Evolutionary conservation across 53 echinoderm and acorn worm genomes (phyloP), one percentile per base, ranked within the genome.

Genomic region (Luidia sarsii): DNA sequence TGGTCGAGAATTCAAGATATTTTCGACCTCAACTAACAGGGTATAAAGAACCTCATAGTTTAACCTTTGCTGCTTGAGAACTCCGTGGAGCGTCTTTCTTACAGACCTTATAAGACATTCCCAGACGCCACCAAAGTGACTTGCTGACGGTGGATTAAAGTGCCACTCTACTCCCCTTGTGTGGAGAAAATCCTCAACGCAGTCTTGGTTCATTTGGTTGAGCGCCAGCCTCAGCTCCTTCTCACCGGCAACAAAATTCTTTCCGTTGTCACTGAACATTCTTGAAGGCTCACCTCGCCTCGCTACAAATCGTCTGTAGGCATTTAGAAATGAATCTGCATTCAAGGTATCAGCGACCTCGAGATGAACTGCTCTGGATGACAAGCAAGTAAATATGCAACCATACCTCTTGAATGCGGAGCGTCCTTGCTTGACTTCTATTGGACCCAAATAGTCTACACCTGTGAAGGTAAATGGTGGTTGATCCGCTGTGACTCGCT

Each of bases 51-150:
- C 72, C 27, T 92, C 88, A 37, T 92, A 88, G 72, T 92, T 62
- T 23, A 85, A 62, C 39, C 85, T 83, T 23, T 29, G 52, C 48
- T 91, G 70, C 23, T 56, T 37, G 36, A 92, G 56, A 33, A 92
- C 35, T 27, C 67, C 37, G 25, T 81, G 79, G 18, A 89, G 79
- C 5, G 89, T 65, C 30, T 32, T 68, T 13, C 86, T 85, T 5
- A 92, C 82, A 4, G 89, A 82, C 9, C 86, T 60, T 9, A 92
- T 89, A 43, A 85, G 89, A 0, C 92, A 70, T 33, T 86, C 87
- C 93, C 89, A 92, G 20, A 89, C 61, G 1, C 91, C 87, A 0
- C 91, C 83, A 74, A 72, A 80, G 53, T 90, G 90, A 33, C 90
- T 90, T 13, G 86, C 90, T 7, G 54, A 39, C 14, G 91, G 86